Base-by-base conservation (phyloP, 2,888 invertebrate genomes). In the Drosophila lacicola region DNA sequence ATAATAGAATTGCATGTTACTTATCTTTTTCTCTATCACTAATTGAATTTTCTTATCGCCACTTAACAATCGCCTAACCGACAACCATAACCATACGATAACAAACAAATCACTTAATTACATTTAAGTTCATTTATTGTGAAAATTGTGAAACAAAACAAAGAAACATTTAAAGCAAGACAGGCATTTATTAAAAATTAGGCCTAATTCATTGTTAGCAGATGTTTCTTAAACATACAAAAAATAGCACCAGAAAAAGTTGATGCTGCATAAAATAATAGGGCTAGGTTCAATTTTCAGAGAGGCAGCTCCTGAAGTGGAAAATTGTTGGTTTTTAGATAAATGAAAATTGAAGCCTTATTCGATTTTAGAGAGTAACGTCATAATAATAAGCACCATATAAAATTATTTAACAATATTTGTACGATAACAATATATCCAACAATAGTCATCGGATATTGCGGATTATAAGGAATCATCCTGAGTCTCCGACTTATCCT, bases 11-110 rank as follows among this genome's bases (percentile, higher is more conserved):
- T 56, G 37, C 45, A 45, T 41, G 10, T 55, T 19, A 14, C 42
- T 55, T 71, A 66, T 60, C 67, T 14, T 37, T 34, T 29, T 29
- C 17, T 8, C 8, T 25, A 11, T 46, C 19, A 49, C 11, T 50
- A 60, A 46, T 58, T 58, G 60, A 42, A 47, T 34, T 63, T 41
- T 41, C 58, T 49, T 34, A 60, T 66, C 39, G 17, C 21, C 10
- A 33, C 14, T 29, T 37, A 17, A 19, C 36, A 49, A 39, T 47
- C 17, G 34, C 41, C 33, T 11, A 29, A 21, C 3, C 19, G 10
- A 3, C 36, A 37, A 14, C n/a, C n/a, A 11, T 21, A 45, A 39
- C 4, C 4, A 2, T 41, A 9, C 36, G n/a, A 37, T 21, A 14
- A n/a, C 0, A 66, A 44, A 25, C 39, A 11, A 46, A 14, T 57